Base-by-base conservation (phyloP, 30 jellyfish, hydroid and myxozoan genomes). In the Aurelia aurita region DNA sequence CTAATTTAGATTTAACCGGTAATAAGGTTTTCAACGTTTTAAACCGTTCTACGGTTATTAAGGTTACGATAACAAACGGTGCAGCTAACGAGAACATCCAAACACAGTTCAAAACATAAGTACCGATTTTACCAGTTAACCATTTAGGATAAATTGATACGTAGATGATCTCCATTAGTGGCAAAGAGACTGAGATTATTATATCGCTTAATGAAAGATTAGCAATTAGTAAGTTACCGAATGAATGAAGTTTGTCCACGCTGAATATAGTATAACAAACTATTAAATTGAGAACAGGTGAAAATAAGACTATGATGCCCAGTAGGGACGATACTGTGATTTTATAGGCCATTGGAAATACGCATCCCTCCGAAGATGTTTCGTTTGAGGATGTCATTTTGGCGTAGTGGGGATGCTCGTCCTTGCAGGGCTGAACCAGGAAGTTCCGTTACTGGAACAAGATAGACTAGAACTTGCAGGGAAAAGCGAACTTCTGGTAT, bases 61-160 rank as follows among this genome's bases (percentile, higher is more conserved):
- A 87, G 21, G 87, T 87, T 12, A 87, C 86, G 7, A 77, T 62
- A 27, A 78, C 96, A 57, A 87, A 87, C 28, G 96, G 96, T 19
- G 79, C 39, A 26, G 80, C 96, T 21, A 87, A 59, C 20, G 96
- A 87, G 43, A 87, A 87, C 32, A 77, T 63, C 90, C 90, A 87
- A 25, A 87, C 45, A 39, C 85, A 35, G 61, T 87, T 87, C 80
- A 63, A 34, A 10, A 77, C 60, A 55, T 74, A 66, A 8, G 96
- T 87, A 35, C 96, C 96, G 20, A 77, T 26, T 19, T 51, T 58
- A 19, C 90, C 90, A 4, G 82, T 57, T 16, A 85, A 66, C 96
- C 96, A 87, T n/a, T 64, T 63, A 9, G 96, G 96, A 47, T 87
- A 87, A 14, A 67, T 21, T 10, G 86, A 65, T 19, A 87, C 79